Evolutionary conservation across 1,140 invertebrate genomes (phyloP).

Genomic region (Vanessa atalanta): DNA sequence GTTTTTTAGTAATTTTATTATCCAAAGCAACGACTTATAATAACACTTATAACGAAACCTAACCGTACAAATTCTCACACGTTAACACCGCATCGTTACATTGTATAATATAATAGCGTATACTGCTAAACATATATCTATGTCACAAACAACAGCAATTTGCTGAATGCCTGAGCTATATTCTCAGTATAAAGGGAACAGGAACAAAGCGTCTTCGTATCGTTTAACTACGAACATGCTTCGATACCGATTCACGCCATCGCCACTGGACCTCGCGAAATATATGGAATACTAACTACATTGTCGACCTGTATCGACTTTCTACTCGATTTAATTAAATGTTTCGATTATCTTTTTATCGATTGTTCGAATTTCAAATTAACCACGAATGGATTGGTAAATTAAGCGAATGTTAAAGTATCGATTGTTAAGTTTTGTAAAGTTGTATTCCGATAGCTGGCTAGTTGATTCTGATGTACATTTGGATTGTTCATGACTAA

Average conservation of each 20-base stretch:
- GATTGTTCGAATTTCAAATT: not conserved
- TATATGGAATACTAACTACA: conserved; percentile 6
- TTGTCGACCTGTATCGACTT: not conserved
- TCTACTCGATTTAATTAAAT: not conserved
- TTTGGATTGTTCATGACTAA: conserved; percentile 7
- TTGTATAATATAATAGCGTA: not conserved
- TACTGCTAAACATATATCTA: not conserved
- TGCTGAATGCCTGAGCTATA: not conserved
- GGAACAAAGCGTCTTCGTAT: conserved; percentile 13
- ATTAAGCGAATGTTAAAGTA: conserved; percentile 1
- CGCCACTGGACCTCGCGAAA: not conserved
- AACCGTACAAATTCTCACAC: not conserved
- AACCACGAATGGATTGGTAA: not conserved
- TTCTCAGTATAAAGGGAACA: conserved; percentile 7
- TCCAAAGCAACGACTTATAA: not conserved
- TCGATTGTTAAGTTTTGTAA: not conserved
- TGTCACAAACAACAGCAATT: conserved; percentile 5
- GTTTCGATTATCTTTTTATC: not conserved
- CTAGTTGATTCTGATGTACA: not conserved
- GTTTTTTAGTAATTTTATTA: not conserved
- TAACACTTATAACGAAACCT: not conserved
- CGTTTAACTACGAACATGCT: not conserved
- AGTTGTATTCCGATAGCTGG: not conserved
- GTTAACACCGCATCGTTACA: not conserved
- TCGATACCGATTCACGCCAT: conserved; percentile 11